Percentiles rank a stretch among this genome's conserved stretches.
Conservation (phyloP, 2,113 vertebrate species). For the Microcebus griseorufus region DNA sequence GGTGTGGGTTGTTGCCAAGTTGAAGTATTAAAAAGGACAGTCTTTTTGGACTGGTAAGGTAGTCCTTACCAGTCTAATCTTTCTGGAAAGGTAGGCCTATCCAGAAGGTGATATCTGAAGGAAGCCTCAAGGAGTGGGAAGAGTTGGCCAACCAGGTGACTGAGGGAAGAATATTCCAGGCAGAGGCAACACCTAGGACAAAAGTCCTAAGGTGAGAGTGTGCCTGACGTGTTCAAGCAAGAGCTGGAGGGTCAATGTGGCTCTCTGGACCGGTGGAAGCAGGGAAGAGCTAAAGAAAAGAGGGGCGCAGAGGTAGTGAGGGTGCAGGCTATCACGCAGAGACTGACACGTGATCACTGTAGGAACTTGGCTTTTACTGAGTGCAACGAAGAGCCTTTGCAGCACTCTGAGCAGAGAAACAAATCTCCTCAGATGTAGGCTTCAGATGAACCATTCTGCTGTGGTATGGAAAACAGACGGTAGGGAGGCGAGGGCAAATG, state of each 20-base stretch:
- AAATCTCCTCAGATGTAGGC: background rate
- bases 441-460: background rate
- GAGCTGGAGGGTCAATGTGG: background rate
- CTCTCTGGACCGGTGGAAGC: background rate
- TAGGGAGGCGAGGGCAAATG: background rate
- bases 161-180: background rate
- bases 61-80: too few species aligned
- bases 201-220: background rate
- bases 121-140: background rate
- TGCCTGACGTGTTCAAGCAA: background rate
- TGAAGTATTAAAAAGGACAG: background rate
- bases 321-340: background rate
- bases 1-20: background rate
- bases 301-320: background rate
- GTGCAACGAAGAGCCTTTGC: background rate
- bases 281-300: background rate
- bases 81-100: background rate
- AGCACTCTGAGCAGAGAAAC: background rate
- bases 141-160: background rate
- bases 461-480: background rate
- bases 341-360: background rate
- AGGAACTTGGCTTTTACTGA: background rate
- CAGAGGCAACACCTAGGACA: background rate
- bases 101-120: background rate
- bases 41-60: background rate